These are phyloP conservation scores for Morpho achilles DNA, from an alignment of 2,888 invertebrate species.

Conservation along the genomic window DNA sequence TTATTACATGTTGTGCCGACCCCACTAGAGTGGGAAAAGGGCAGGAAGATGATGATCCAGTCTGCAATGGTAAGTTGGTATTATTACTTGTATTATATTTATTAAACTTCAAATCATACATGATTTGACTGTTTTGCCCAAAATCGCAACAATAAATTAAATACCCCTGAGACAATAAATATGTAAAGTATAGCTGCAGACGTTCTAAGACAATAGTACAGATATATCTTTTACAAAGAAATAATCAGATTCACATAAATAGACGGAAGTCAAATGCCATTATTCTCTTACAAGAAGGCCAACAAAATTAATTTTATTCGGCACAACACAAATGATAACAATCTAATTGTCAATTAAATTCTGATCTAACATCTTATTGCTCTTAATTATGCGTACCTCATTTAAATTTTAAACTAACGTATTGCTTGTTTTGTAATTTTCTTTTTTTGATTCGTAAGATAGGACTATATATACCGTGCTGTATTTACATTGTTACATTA, in stretches of 20 bases:
- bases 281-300: constrained; percentile 40
- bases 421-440: constrained; percentile 34
- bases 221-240: background rate
- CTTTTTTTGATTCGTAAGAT: constrained; percentile 24
- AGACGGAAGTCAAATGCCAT: constrained; percentile 6
- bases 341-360: constrained; percentile 51
- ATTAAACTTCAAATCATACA: too few relatives aligned
- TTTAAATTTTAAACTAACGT: constrained; percentile 30
- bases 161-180: too few relatives aligned
- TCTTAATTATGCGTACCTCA: constrained; percentile 27
- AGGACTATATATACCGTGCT: constrained; percentile 6
- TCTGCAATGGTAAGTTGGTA: too few relatives aligned
- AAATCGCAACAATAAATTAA: too few relatives aligned
- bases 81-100: too few relatives aligned
- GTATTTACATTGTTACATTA: background rate
- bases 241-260: constrained; percentile 8
- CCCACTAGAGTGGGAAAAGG: too few relatives aligned
- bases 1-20: too few relatives aligned
- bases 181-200: too few relatives aligned
- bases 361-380: constrained; percentile 16
- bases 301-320: constrained; percentile 41
- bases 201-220: too few relatives aligned
- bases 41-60: too few relatives aligned
- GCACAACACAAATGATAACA: constrained; percentile 42
- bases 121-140: too few relatives aligned